Conservation (phyloP, 1,140 invertebrate species). For the Globodera ellingtonae region DNA sequence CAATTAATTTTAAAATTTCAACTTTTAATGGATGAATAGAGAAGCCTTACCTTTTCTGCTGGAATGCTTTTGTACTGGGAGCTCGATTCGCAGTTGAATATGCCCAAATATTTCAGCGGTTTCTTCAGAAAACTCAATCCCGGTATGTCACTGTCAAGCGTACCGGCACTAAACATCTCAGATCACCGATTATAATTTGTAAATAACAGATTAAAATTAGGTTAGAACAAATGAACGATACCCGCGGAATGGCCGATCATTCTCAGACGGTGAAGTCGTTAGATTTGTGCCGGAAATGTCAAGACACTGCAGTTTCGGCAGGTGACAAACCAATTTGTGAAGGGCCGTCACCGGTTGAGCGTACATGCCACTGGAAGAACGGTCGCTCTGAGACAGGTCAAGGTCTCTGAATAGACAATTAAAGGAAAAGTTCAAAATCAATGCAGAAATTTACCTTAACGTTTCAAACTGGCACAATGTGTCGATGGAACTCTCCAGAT, state of each 20-base stretch:
- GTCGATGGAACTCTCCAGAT: conserved; percentile 34
- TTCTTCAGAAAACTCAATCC: conserved; percentile 34
- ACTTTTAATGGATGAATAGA: too few species aligned
- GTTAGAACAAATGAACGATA: not conserved
- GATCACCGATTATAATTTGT: not conserved
- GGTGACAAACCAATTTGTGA: conserved; percentile 27
- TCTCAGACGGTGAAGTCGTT: conserved; percentile 31
- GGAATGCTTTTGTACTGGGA: conserved; percentile 39
- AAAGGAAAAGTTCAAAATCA: not conserved
- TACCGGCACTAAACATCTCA: not conserved
- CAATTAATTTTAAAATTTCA: too few species aligned
- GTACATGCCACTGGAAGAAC: conserved; percentile 30
- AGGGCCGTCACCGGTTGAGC: conserved; percentile 37
- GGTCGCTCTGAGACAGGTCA: conserved; percentile 45
- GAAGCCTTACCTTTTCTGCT: conserved; percentile 37
- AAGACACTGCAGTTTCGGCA: conserved; percentile 35
- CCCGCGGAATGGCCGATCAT: conserved; percentile 38
- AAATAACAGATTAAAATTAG: not conserved
- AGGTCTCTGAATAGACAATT: conserved; percentile 31
- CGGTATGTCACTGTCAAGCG: conserved; percentile 37
- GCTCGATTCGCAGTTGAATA: conserved; percentile 42
- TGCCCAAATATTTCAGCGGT: conserved; percentile 44
- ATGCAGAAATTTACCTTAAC: conserved; percentile 2
- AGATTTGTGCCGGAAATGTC: conserved; percentile 47
- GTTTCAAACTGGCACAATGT: not conserved